Base-by-base conservation (phyloP, 2,888 invertebrate genomes). In the Acrocera orbiculus region DNA sequence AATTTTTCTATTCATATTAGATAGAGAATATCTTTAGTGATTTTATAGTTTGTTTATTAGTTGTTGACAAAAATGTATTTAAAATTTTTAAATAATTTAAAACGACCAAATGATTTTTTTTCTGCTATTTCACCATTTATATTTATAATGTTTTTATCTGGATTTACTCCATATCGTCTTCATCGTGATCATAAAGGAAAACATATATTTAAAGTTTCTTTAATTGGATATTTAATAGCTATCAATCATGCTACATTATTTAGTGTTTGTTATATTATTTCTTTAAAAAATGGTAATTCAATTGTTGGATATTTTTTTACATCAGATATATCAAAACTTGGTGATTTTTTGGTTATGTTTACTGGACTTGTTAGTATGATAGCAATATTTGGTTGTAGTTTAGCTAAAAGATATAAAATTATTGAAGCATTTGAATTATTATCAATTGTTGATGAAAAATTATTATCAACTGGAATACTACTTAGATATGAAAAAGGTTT, bases 271-370 rank as follows among this genome's bases (percentile, higher is more conserved):
- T 58, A 56, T 33, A 33, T 44, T 2, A 7, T 48, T 0, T 51
- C 55, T 7, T 28, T 57, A 25, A 41, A 48, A 7, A 48, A 53
- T 34, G 49, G 50, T 6, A 53, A 55, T 22, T 51, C 58, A 2
- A 49, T 57, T 11, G 53, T 58, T 13, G 54, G 54, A 1, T 56
- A 56, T 29, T 55, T 57, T 23, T 49, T 58, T 30, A 51, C 51
- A 37, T 55, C 58, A 0, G 47, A 56, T 23, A 52, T 57, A 34
- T 53, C 58, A 3, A 49, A 47, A 16, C 40, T 55, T 4, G 56
- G 58, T 6, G 53, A 58, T 42, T 52, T 51, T 0, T 32, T 56
- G 42, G 57, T 58, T 41, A 50, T 53, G 30, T 52, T 50, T 24
- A 56, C 50, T 32, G 57, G 56, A 2, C 41, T 56, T 3, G 47